A percentile compares a stretch with the other conserved stretches of the same genome.
These are phyloP conservation scores for Triplophysa tibetana DNA, from an alignment of 2,113 vertebrate species.

Conservation along the genomic window DNA sequence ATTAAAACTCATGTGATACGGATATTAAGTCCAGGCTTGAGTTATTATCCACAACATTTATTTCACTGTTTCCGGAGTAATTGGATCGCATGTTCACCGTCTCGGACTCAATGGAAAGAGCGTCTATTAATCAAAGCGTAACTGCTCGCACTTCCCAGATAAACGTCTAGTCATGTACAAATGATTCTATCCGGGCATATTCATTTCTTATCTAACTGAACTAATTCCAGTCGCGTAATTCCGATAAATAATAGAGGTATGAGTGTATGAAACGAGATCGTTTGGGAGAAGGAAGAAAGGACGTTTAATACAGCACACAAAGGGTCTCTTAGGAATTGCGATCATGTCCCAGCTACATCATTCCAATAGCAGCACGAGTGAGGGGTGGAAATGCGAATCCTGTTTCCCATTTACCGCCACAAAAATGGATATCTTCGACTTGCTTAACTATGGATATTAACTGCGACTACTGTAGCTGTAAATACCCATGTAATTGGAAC, in stretches of 20 bases:
- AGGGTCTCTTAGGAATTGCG: conserved; percentile 33
- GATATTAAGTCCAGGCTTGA: conserved; percentile 57
- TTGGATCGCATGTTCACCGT: conserved; percentile 66
- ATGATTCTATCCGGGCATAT: conserved; percentile 67
- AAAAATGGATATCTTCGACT: background rate
- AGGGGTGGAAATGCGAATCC: background rate
- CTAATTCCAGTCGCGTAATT: conserved; percentile 60
- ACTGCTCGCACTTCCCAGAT: conserved; percentile 72
- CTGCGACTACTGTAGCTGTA: conserved; percentile 4
- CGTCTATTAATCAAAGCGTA: conserved; percentile 73
- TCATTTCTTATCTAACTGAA: conserved; percentile 67
- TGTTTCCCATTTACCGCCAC: background rate
- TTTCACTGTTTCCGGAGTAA: conserved; percentile 63
- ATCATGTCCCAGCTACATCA: conserved; percentile 28
- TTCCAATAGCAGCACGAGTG: background rate
- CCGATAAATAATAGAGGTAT: conserved; percentile 43
- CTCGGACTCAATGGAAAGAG: conserved; percentile 64
- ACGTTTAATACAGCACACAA: background rate
- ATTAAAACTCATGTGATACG: conserved; percentile 44
- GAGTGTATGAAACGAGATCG: conserved; percentile 41
- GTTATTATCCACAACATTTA: conserved; percentile 60
- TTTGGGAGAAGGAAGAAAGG: conserved; percentile 19
- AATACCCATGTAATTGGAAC: conserved; percentile 24
- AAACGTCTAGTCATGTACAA: conserved; percentile 71
- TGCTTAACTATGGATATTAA: conserved; percentile 5